Evolutionary conservation across 2,113 vertebrate species (phyloP), one percentile per base, ranked within the genome.

Genomic region (Gavia stellata): DNA sequence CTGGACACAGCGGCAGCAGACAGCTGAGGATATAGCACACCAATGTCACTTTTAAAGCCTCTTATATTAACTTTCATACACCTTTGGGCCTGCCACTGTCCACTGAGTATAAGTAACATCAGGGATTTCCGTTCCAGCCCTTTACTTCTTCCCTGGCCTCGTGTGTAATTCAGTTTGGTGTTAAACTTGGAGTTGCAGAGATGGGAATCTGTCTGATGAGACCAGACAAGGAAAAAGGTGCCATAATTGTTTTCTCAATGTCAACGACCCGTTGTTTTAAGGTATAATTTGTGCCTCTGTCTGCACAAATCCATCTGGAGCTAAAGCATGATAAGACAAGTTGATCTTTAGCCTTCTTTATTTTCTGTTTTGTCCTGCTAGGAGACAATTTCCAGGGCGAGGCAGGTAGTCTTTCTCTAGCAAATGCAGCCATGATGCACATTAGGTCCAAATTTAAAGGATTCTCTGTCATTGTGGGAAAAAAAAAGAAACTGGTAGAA

Each of bases 281-380:
- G 53, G 55, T 88, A 31, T 50, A 83, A 88, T 96, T 93, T 95
- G 71, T 89, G 56, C 81, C 55, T 88, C 75, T 93, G 82, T 70
- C 87, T 89, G 85, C 61, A 86, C 63, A 88, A 83, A 89, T 63
- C 63, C 53, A 70, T 67, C 80, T 79, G 78, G 33, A 61, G 85
- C 74, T 88, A 45, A 66, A 94, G 74, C 94, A 77, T 95, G 97
- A 91, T 81, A 91, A 91, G 94, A 92, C 97, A 96, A 96, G 94
- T 87, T 83, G 67, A 33, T 73, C 87, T 95, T 94, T 87, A 88
- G 19, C 56, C 36, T 92, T 94, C 86, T 87, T 96, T 50, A 87
- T 79, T 86, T 89, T 81, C 93, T 91, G 42, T 83, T 93, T 85
- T 87, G 52, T 83, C 92, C 94, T 96, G 90, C 94, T 93, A 72